Evolutionary conservation across 2,797 vertebrate species (phyloP), one percentile per base, ranked within the genome.

Genomic region (Epinephelus malabaricus): DNA sequence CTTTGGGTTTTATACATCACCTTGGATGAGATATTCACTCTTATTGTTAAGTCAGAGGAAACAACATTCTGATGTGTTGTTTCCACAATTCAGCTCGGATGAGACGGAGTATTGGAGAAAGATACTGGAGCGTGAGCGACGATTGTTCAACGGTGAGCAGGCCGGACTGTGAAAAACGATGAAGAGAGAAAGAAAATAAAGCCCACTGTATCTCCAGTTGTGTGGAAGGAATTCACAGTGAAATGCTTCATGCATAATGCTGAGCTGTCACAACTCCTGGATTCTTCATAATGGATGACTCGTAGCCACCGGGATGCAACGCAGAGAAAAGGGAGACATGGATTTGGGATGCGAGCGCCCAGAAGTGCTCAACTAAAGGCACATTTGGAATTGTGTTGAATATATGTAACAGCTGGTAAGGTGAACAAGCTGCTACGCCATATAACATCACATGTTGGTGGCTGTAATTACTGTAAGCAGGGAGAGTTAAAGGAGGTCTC

Each of bases 251-350:
- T 81, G 73, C 66, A 70, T 80, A 82, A 87, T 62, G 67, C 76
- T 38, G 64, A 82, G 81, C 85, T 77, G 81, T 82, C 76, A 58
- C 75, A 55, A 71, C 46, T 43, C 80, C 73, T 58, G 66, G 69
- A 79, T 79, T 69, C 63, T 71, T 66, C 69, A 72, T 59, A 82
- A 90, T 86, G 69, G 81, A 82, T 78, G 73, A 69, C 30, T 69
- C 79, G 30, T 38, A 67, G 73, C 79, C 49, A 19, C 45, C 63
- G 73, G 49, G 64, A 86, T 47, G 67, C 23, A 72, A 53, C 75
- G 6, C 10, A 73, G 46, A 14, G 23, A 61, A 76, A 79, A 67
- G 21, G 19, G 43, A 59, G 68, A 53, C 61, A 61, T 34, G 49
- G 63, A 76, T 87, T 66, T 76, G 25, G 7, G 46, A 12, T 64